Base-by-base conservation (phyloP, 2,113 vertebrate species). In the Toxotes chatareus region DNA sequence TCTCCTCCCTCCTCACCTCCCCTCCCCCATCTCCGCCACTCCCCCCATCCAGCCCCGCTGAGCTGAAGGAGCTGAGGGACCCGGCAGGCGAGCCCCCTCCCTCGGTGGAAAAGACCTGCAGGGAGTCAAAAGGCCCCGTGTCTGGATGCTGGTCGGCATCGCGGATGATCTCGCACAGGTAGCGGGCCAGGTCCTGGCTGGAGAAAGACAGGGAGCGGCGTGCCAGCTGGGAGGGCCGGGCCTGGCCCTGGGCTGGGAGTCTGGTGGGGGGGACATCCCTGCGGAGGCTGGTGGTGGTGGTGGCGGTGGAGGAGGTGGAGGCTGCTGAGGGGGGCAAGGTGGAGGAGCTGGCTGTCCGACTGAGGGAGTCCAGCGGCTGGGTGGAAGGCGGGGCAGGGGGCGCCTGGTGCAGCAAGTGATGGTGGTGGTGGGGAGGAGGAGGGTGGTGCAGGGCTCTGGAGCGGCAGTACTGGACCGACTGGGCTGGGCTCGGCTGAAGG, bases 41-140 rank as follows among this genome's bases (percentile, higher is more conserved):
- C 3, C 85, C 94, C 34, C 94, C 96, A 0, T 94, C 96, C 62
- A 89, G 83, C 3, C 93, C 94, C 0, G 91, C 84, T 0, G 95
- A 97, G 86, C 95, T 94, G 80, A 95, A 96, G 66, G 96, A 94
- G 78, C 96, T 97, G 60, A 97, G 96, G 1, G 95, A 96, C 63
- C 96, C 93, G 0, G 95, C 96, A 0, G 92, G 92, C 0, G 96
- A 97, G 66, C 96, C 95, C 0, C 87, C 94, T 4, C 97, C 97
- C 87, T 98, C 96, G 0, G 95, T 96, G 84, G 95, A 94, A 77
- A 97, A 97, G 62, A 97, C 95, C 88, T 91, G 94, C 83, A 95
- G 91, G 0, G 95, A 96, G 92, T 97, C 96, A 0, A 85, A 95
- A 31, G 96, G 93, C 0, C 89, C 85, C 0, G 92, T 93, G 76